Evolutionary conservation across 2,888 invertebrate species (phyloP), one percentile per base, ranked within the genome.

Genomic region (Notocelia uddmanniana): DNA sequence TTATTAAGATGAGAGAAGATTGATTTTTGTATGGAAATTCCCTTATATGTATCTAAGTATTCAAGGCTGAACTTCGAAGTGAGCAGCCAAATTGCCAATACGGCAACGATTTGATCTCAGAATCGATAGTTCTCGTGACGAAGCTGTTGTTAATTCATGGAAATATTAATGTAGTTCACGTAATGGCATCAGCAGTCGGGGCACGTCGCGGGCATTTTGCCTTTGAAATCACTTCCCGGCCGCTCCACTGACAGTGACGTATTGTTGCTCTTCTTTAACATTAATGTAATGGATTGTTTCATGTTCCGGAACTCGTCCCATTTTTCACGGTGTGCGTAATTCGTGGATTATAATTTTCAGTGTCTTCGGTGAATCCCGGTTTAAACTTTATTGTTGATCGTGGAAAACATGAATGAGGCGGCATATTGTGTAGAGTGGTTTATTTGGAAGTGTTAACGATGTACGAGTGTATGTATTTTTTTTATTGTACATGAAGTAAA

Each of bases 261-360:
- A 92, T 92, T 89, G 90, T 90, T 85, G 82, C 89, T 89, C 89
- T 89, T 90, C 90, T 91, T 91, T 88, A 88, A 91, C 91, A 89
- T 91, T 92, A 88, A 89, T 88, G 85, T 90, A 91, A 92, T 91
- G 90, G 90, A 91, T 91, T 89, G 89, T 89, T 91, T 87, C 88
- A 90, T 90, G 89, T 89, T 83, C 83, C 85, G 85, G 83, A 90
- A 91, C 83, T 88, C 89, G 88, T 87, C 83, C 82, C 81, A 88
- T 89, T 88, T 88, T 88, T 89, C 88, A 88, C 79, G 77, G 83
- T 83, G 80, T 83, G 77, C 79, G 83, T 83, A 83, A 81, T 79
- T 64, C 68, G 76, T 73, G 78, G 76, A 83, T 85, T 81, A 82
- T 83, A 78, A 77, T 79, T 82, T 82, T 80, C 81, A 78, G 76